Evolutionary conservation across 1,140 invertebrate genomes (phyloP), one percentile per base, ranked within the genome.

Genomic region (Drosophila lowei): DNA sequence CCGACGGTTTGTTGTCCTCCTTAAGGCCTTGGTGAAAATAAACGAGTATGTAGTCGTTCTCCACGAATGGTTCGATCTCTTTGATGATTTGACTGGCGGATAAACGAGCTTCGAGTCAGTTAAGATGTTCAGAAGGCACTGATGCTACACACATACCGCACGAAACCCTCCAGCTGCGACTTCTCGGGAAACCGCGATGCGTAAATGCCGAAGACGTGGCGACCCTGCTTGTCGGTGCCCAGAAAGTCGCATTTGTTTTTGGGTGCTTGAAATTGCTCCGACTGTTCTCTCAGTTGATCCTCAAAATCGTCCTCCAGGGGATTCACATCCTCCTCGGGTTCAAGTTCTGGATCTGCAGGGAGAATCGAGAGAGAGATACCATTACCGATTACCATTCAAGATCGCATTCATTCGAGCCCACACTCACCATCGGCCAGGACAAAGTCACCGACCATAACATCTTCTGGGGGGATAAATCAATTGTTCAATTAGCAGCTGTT

Each of bases 11-110:
- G 92, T 99, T 99, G 92, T 97, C 96, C 89, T 97, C 98, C 23
- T 96, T 97, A 38, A 99, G 94, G 23, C 99, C 99, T 93, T 97
- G 97, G 93, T 99, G 99, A 90, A 99, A 99, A 91, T 99, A 99
- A n/a, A 99, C 96, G 55, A 99, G 93, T 79, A 97, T 98, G 92
- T 99, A 99, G 92, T 99, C 99, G 92, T 98, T 97, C 91, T 99
- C 98, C 44, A 99, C 99, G 92, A 98, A 99, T 90, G 97, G 97
- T 92, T 99, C 98, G 91, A 99, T 93, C 47, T 98, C 99, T 91
- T 96, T 96, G 91, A 97, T 97, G 72, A 99, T 93, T 93, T 99
- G 99, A 91, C 98, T 99, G 18, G 1, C 41, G 7, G 2, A 21
- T 21, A 4, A 16, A 15, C 11, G 11, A 6, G 13, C 1, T 48